Percentiles rank a stretch among this genome's conserved stretches.
Evolutionary conservation across 2,888 invertebrate species (phyloP).

Genomic region (Dynastes tityus): DNA sequence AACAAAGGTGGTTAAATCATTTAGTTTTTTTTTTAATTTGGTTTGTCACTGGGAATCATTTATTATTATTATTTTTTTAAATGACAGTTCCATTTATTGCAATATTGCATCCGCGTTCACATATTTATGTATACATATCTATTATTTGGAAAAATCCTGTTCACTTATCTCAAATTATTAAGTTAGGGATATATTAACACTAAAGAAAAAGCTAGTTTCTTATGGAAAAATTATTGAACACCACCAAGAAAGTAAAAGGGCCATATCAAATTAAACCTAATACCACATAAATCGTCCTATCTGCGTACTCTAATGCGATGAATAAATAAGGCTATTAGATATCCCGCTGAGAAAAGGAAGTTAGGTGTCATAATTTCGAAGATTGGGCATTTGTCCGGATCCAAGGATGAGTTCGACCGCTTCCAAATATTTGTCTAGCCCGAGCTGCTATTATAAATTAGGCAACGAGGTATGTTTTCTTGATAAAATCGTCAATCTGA

Average conservation of each 20-base stretch:
- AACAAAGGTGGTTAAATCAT: too few species aligned
- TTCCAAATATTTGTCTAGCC: constrained; percentile 48
- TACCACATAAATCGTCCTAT: constrained; percentile 25
- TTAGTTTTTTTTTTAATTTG: too few species aligned
- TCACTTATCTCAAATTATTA: too few species aligned
- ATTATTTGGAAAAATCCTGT: too few species aligned
- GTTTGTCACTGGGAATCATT: too few species aligned
- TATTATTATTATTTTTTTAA: too few species aligned
- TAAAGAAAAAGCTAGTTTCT: not conserved
- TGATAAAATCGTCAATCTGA: constrained; percentile 50
- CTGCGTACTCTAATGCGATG: not conserved
- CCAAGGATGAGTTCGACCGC: constrained; percentile 42
- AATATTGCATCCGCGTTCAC: too few species aligned
- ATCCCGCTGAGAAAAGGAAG: constrained; percentile 42
- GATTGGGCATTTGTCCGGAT: constrained; percentile 34
- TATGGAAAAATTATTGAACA: not conserved
- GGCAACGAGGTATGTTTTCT: constrained; percentile 42
- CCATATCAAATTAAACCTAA: constrained; percentile 1
- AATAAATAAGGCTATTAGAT: constrained; percentile 36
- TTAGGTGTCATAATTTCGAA: constrained; percentile 41
- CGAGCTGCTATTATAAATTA: constrained; percentile 50
- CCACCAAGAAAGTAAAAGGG: not conserved
- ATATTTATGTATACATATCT: too few species aligned
- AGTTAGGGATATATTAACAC: too few species aligned
- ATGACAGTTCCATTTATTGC: too few species aligned